A percentile compares a stretch with the other conserved stretches of the same genome.
These are phyloP conservation scores for Xenopus laevis DNA, from an alignment of 2,113 vertebrate species.

Conservation along the genomic window DNA sequence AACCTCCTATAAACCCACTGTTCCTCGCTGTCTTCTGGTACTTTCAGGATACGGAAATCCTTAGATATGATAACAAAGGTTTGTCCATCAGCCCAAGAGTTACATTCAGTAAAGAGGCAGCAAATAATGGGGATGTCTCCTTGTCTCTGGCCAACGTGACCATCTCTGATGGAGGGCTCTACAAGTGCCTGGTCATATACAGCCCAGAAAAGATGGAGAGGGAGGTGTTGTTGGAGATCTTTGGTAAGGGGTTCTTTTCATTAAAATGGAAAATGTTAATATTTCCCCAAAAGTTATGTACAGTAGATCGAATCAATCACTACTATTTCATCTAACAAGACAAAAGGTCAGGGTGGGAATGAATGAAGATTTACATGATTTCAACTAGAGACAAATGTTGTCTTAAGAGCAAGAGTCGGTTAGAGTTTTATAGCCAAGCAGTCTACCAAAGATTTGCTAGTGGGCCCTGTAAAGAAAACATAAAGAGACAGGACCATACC, in stretches of 20 bases:
- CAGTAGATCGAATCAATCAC: too few relatives aligned
- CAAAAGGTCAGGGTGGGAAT: too few relatives aligned
- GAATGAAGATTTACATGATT: too few relatives aligned
- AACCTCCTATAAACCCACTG: neutral
- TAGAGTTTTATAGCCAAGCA: too few relatives aligned
- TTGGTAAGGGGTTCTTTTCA: neutral
- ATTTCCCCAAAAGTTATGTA: too few relatives aligned
- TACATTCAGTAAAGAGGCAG: neutral
- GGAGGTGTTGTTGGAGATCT: neutral
- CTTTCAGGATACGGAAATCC: neutral
- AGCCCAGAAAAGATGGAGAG: neutral
- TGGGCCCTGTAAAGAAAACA: too few relatives aligned
- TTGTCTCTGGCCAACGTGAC: neutral
- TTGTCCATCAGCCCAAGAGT: neutral
- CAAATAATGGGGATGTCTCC: neutral
- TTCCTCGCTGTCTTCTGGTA: slow-evolving; percentile 6
- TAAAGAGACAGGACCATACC: too few relatives aligned
- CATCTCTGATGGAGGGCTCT: slow-evolving; percentile 4
- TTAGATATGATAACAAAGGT: neutral
- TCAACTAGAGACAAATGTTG: too few relatives aligned
- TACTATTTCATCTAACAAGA: too few relatives aligned
- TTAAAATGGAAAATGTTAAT: too few relatives aligned
- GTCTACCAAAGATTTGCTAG: too few relatives aligned
- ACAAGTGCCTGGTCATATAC: slow-evolving; percentile 17
- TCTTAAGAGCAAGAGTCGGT: too few relatives aligned